A percentile compares a stretch with the other conserved stretches of the same genome.
phyloP scores from a whole-genome alignment of 2,888 invertebrate genomes.

The Apamea epomidion region DNA sequence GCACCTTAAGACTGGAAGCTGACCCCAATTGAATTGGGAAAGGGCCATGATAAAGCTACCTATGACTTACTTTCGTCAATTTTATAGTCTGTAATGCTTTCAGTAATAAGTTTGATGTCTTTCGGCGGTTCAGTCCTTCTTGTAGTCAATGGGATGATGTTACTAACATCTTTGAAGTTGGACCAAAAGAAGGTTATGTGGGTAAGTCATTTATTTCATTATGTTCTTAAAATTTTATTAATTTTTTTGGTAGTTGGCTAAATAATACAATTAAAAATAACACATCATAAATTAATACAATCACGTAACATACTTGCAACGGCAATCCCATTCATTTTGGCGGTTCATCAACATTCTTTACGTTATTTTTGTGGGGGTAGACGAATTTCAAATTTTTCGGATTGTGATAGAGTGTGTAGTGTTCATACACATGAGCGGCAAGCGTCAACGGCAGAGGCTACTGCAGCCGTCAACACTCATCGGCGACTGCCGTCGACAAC shows the following conservation, averaged over 20 bases:
- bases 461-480: too few relatives aligned
- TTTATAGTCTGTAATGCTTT: slow-evolving; percentile 19
- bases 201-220: slow-evolving; percentile 42
- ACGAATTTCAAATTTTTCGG: neutral
- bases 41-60: neutral
- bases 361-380: too few relatives aligned
- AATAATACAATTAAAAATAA: neutral
- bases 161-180: slow-evolving; percentile 51
- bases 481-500: too few relatives aligned
- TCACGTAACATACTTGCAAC: too few relatives aligned
- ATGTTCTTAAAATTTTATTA: neutral
- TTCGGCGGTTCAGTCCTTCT: slow-evolving; percentile 49
- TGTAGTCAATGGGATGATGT: slow-evolving; percentile 46
- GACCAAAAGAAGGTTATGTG: slow-evolving; percentile 51
- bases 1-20: neutral
- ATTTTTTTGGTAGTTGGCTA: neutral
- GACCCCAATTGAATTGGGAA: neutral
- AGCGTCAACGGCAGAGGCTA: too few relatives aligned
- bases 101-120: slow-evolving; percentile 58
- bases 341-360: neutral
- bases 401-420: neutral
- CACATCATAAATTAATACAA: neutral
- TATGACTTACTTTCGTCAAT: neutral
- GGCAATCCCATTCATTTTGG: neutral
- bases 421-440: too few relatives aligned